Evolutionary conservation across 23 tunicate species (phyloP).

Genomic region (Trididemnum clinides): DNA sequence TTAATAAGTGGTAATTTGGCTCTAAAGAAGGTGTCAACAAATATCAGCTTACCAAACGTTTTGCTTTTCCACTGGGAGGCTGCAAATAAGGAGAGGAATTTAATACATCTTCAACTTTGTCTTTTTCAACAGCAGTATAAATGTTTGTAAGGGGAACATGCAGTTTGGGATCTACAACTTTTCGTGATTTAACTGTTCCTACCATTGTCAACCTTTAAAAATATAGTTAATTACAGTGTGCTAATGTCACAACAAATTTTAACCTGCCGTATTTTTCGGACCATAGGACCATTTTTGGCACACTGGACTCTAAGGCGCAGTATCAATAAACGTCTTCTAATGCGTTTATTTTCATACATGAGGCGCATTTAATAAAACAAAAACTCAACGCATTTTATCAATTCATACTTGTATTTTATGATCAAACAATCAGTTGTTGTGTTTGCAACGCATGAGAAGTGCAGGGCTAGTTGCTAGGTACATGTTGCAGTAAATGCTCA

Average conservation of each 20-base stretch:
- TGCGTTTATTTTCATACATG: too few species aligned
- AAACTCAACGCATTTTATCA: too few species aligned
- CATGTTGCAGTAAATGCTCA: too few species aligned
- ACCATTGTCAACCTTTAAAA: not conserved
- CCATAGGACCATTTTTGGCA: too few species aligned
- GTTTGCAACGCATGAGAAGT: too few species aligned
- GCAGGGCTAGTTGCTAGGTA: too few species aligned
- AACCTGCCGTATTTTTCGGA: too few species aligned
- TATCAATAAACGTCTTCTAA: too few species aligned
- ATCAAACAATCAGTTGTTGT: too few species aligned
- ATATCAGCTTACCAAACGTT: not conserved
- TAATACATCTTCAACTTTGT: not conserved
- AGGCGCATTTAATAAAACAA: too few species aligned
- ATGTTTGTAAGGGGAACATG: not conserved
- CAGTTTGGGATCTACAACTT: constrained; percentile 16
- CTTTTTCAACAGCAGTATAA: not conserved
- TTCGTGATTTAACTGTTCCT: constrained; percentile 4
- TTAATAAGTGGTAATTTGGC: not conserved
- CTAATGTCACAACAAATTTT: not conserved
- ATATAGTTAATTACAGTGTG: not conserved
- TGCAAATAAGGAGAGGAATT: not conserved
- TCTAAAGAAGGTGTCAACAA: not conserved
- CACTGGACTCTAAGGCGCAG: too few species aligned
- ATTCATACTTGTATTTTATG: too few species aligned
- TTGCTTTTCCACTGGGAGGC: not conserved